Evolutionary conservation across 2,113 vertebrate species (phyloP).

Genomic region (Callorhinus ursinus): DNA sequence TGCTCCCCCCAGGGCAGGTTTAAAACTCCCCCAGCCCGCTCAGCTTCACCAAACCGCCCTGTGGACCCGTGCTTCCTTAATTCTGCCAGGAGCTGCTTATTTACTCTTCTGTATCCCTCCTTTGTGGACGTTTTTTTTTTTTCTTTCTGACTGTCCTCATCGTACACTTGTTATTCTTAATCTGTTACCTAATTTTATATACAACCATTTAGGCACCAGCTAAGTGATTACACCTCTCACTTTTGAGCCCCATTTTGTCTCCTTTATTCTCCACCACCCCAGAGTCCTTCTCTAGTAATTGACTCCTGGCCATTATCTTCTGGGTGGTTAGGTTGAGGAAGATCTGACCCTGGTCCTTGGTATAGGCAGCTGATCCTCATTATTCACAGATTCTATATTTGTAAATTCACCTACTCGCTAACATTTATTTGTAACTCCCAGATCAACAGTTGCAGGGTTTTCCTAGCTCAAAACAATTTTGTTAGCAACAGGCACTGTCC

Average conservation of each 20-base stretch:
- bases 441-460: neutral
- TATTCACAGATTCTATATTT: too few species aligned
- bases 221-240: neutral
- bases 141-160: neutral
- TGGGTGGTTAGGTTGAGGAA: neutral
- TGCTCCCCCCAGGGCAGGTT: neutral
- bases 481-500: rapidly evolving
- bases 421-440: neutral
- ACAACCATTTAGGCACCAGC: neutral
- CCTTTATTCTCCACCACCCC: neutral
- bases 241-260: neutral
- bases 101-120: too few species aligned
- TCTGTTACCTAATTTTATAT: neutral
- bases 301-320: neutral
- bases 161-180: neutral
- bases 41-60: neutral
- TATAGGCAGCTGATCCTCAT: rapidly evolving
- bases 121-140: too few species aligned
- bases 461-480: neutral
- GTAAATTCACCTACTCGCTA: neutral
- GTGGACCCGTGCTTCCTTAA: neutral
- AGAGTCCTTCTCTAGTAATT: neutral
- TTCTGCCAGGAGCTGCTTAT: neutral
- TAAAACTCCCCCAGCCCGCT: neutral
- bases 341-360: neutral